Conservation (phyloP, 2,797 vertebrate genomes). For the Naso thynnoides region DNA sequence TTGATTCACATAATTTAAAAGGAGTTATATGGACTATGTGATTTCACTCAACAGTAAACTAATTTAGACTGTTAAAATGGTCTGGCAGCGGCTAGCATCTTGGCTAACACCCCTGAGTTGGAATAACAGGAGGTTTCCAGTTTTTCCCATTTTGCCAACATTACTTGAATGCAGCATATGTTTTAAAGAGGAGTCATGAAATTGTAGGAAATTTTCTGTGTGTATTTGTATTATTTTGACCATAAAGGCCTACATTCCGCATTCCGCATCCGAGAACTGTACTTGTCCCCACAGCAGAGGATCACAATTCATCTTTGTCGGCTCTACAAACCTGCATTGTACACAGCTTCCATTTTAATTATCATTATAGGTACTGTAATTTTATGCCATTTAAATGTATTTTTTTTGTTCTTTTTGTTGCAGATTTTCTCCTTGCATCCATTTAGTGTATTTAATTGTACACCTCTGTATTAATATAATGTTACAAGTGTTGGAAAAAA, state of each 20-base stretch:
- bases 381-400: slow-evolving; percentile 49
- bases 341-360: slow-evolving; percentile 39
- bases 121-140: background rate
- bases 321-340: slow-evolving; percentile 50
- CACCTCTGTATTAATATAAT: slow-evolving; percentile 61
- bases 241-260: slow-evolving; percentile 45
- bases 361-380: slow-evolving; percentile 37
- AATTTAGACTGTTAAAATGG: background rate
- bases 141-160: slow-evolving; percentile 9
- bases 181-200: slow-evolving; percentile 3
- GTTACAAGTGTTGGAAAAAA: slow-evolving; percentile 51
- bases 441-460: slow-evolving; percentile 67
- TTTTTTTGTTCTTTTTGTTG: slow-evolving; percentile 45
- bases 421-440: slow-evolving; percentile 42
- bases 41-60: background rate
- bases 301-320: slow-evolving; percentile 41
- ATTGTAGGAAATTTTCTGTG: background rate
- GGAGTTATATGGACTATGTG: background rate
- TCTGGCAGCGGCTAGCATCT: background rate
- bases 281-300: slow-evolving; percentile 49
- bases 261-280: slow-evolving; percentile 55
- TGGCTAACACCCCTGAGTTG: background rate
- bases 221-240: slow-evolving; percentile 13
- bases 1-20: background rate
- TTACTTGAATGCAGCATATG: background rate